Conservation (phyloP, 2,113 vertebrate species). For the Chlamydotis undulata region DNA sequence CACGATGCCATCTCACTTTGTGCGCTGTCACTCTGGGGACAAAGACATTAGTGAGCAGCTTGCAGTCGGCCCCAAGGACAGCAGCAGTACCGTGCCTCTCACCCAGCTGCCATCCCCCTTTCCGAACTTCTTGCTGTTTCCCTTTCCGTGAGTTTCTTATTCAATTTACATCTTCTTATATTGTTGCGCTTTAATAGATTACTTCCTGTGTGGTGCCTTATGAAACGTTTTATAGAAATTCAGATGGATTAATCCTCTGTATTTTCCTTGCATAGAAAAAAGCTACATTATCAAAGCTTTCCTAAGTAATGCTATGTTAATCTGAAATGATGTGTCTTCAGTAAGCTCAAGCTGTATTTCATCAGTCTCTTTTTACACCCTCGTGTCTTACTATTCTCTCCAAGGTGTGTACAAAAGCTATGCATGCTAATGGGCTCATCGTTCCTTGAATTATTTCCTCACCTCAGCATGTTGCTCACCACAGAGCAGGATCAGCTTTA, state of each 20-base stretch:
- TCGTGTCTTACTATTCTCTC: background rate
- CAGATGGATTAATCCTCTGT: background rate
- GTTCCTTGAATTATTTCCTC: background rate
- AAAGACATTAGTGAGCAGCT: fast-evolving
- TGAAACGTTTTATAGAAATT: background rate
- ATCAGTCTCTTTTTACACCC: background rate
- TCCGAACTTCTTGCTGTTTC: background rate
- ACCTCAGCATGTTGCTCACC: background rate
- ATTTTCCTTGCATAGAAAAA: background rate
- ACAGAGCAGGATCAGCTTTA: background rate
- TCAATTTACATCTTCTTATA: background rate
- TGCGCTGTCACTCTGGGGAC: fast-evolving
- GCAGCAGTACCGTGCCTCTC: background rate
- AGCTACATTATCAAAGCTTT: background rate
- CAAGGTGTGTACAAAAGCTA: background rate
- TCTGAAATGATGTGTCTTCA: background rate
- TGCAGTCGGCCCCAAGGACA: background rate
- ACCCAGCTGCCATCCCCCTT: fast-evolving
- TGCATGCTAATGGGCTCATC: background rate
- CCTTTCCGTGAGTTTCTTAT: background rate
- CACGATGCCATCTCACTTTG: background rate
- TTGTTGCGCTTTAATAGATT: background rate
- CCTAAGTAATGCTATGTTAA: background rate
- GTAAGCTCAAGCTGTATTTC: background rate
- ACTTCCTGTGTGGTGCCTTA: background rate